phyloP scores from a whole-genome alignment of 2,113 vertebrate species.

The Donacobius atricapilla region DNA sequence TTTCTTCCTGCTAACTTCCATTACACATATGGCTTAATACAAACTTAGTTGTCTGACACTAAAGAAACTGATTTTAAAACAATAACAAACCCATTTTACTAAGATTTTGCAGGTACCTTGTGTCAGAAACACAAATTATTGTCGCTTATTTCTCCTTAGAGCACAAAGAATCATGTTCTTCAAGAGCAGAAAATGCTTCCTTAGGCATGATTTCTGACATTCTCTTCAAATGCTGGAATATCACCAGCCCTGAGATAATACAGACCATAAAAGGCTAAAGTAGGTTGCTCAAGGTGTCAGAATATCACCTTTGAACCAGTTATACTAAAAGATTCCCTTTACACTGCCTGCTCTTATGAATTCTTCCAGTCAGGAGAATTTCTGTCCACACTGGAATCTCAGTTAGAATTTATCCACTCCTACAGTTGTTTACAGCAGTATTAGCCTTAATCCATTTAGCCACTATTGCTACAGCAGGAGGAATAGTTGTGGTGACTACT shows the following conservation, averaged over 20 bases:
- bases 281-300: not conserved
- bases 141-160: not conserved
- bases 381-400: not conserved
- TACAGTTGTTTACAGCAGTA: not conserved
- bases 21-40: not conserved
- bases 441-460: conserved; percentile 1
- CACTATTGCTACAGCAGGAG: not conserved
- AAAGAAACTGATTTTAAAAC: not conserved
- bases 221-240: not conserved
- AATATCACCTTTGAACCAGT: not conserved
- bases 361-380: not conserved
- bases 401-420: not conserved
- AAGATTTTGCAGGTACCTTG: not conserved
- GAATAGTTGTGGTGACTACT: not conserved
- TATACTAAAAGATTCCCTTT: not conserved
- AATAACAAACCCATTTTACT: not conserved
- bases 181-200: not conserved
- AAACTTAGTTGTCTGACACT: not conserved
- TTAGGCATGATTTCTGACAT: not conserved
- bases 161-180: not conserved
- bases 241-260: not conserved
- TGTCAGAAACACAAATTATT: not conserved
- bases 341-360: not conserved
- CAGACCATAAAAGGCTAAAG: not conserved
- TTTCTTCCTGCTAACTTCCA: not conserved